Evolutionary conservation across 2,888 invertebrate species (phyloP).

Genomic region (Drosophila nr. fundita): DNA sequence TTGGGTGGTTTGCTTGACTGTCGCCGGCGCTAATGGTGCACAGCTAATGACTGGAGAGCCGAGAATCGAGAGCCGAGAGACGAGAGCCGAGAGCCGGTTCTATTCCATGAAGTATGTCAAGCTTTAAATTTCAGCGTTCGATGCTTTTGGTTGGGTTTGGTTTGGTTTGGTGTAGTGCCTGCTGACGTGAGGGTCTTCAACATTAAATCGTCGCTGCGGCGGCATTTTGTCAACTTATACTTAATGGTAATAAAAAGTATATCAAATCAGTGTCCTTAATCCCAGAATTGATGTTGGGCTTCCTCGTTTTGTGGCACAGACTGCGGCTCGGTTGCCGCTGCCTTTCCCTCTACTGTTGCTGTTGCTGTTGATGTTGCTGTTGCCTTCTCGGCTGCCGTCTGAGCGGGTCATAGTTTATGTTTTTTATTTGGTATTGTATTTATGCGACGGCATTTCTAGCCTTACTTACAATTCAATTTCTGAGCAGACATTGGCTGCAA

Average conservation of each 20-base stretch:
- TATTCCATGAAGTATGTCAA: slow-evolving; percentile 40
- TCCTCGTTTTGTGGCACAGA: slow-evolving; percentile 51
- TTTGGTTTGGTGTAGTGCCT: slow-evolving; percentile 2
- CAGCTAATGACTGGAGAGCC: slow-evolving; percentile 76
- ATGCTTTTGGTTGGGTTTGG: slow-evolving; percentile 23
- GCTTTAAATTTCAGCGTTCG: slow-evolving; percentile 72
- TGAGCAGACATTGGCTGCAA: slow-evolving; percentile 51
- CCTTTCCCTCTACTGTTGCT: background rate
- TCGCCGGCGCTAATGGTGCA: slow-evolving; percentile 81
- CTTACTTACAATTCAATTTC: slow-evolving; percentile 80
- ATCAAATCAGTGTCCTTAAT: slow-evolving; percentile 83
- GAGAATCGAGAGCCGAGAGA: slow-evolving; percentile 21
- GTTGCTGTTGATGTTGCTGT: slow-evolving; percentile 1
- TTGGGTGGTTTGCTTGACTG: slow-evolving; percentile 44
- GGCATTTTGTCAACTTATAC: slow-evolving; percentile 72
- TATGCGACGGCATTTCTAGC: slow-evolving; percentile 73
- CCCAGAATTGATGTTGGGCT: slow-evolving; percentile 80
- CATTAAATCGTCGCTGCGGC: slow-evolving; percentile 62
- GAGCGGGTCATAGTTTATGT: slow-evolving; percentile 52
- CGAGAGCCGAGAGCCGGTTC: slow-evolving; percentile 39
- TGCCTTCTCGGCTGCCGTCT: slow-evolving; percentile 12
- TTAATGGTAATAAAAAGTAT: slow-evolving; percentile 82
- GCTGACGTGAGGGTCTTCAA: slow-evolving; percentile 5
- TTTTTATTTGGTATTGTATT: slow-evolving; percentile 64
- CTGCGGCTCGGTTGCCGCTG: slow-evolving; percentile 4